These are phyloP conservation scores for Suncus etruscus DNA, from an alignment of 2,113 vertebrate species.

Conservation along the genomic window DNA sequence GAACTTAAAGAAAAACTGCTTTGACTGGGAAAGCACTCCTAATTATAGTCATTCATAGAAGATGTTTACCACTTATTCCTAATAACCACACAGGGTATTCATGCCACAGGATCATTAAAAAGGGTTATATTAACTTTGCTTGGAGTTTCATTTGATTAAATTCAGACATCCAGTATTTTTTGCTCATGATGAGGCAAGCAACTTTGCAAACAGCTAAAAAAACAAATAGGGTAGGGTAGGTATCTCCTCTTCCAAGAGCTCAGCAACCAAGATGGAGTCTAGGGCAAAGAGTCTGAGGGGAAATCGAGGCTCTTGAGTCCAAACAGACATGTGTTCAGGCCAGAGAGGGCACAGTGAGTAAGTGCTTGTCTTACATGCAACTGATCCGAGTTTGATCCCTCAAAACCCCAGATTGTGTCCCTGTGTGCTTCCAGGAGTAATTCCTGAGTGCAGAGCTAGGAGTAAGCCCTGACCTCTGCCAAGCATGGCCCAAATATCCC, in stretches of 20 bases:
- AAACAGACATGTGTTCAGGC: not conserved
- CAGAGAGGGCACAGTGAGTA: too few species aligned
- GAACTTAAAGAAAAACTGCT: constrained; percentile 52
- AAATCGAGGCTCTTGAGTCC: not conserved
- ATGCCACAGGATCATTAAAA: constrained; percentile 50
- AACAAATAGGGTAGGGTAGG: not conserved
- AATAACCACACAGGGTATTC: constrained; percentile 39
- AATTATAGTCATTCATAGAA: constrained; percentile 47
- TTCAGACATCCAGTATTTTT: constrained; percentile 44
- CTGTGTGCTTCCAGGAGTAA: too few species aligned
- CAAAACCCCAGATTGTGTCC: too few species aligned
- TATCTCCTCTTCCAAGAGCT: not conserved
- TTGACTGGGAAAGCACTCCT: constrained; percentile 47
- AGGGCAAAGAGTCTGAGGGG: not conserved
- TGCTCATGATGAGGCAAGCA: too few species aligned
- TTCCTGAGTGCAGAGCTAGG: too few species aligned
- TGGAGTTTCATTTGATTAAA: constrained; percentile 61
- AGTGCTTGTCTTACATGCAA: too few species aligned
- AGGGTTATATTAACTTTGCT: constrained; percentile 66
- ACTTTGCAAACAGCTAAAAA: constrained; percentile 1
- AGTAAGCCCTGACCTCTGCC: too few species aligned
- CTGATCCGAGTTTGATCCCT: too few species aligned
- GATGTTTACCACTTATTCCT: constrained; percentile 45
- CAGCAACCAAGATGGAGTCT: not conserved
- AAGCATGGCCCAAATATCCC: too few species aligned